Evolutionary conservation across 2,888 invertebrate species (phyloP), one percentile per base, ranked within the genome.

Genomic region (Chouioia cunea): DNA sequence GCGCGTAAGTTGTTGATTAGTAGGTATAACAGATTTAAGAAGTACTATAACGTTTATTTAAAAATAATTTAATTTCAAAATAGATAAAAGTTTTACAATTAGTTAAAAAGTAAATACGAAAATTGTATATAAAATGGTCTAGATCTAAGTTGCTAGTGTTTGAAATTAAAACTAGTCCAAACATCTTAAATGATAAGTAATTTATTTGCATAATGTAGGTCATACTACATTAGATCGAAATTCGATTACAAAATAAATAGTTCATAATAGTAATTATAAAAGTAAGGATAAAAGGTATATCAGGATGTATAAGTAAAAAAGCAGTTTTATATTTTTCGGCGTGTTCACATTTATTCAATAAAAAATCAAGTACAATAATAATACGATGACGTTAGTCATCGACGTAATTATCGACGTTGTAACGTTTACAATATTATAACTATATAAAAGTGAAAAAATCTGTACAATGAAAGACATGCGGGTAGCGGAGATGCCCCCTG

Each of bases 391-490:
- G 74, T 77, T 78, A 77, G 78, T 74, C 79, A 80, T 77, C 80
- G 80, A 76, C 76, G 79, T 80, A 78, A 81, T 76, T 74, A 76
- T 81, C 80, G 79, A 80, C 79, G 77, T 77, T 79, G 80, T 80
- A 77, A 81, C 81, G 77, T 77, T 74, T 80, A 80, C 77, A 80
- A 80, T 79, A 80, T 80, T 79, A 76, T 77, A 82, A 84, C 83
- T 82, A 84, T 85, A 85, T 83, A 85, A 85, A 84, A 85, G 84
- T 85, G 83, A 84, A 84, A 85, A 85, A 85, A 84, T 84, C 84
- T 85, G 84, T 84, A 85, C 85, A 85, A 83, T 85, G 85, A 85
- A 85, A 85, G 85, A 85, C 85, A 83, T 83, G 81, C 81, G 84
- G 85, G 84, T 84, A 85, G 85, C 83, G 81, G 79, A 82, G 85